These are phyloP conservation scores for Lysandra bellargus DNA, from an alignment of 2,888 invertebrate species.

Conservation along the genomic window DNA sequence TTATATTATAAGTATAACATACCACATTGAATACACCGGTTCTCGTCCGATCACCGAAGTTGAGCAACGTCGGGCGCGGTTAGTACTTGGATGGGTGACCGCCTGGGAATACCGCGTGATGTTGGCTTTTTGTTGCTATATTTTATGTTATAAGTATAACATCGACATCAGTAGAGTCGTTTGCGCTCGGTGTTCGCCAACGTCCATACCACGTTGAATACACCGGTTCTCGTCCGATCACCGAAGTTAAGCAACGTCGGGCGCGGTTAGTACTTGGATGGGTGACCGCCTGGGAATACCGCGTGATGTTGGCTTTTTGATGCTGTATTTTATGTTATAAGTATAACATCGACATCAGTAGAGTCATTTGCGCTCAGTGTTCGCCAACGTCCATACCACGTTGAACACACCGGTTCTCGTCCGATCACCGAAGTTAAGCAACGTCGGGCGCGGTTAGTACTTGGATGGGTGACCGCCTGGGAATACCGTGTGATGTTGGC, in stretches of 20 bases:
- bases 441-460: constrained; percentile 70
- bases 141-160: no score
- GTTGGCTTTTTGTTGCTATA: constrained; percentile 22
- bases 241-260: constrained; percentile 74
- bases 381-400: constrained; percentile 39
- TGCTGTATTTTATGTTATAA: no score
- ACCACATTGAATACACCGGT: constrained; percentile 41
- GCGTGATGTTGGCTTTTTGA: no score
- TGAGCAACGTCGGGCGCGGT: constrained; percentile 57
- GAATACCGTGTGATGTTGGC: constrained; percentile 59
- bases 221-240: constrained; percentile 78
- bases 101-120: constrained; percentile 31
- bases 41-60: constrained; percentile 49
- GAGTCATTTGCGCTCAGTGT: not conserved
- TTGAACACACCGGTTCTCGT: constrained; percentile 54
- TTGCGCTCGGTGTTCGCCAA: constrained; percentile 43
- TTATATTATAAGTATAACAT: constrained; percentile 8
- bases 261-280: constrained; percentile 48
- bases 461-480: constrained; percentile 56
- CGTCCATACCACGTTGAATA: constrained; percentile 72
- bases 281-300: no score
- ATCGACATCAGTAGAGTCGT: no score
- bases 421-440: constrained; percentile 76
- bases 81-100: constrained; percentile 63
- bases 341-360: no score